Conservation (phyloP, 2,797 vertebrate species). For the Artibeus jamaicensis region DNA sequence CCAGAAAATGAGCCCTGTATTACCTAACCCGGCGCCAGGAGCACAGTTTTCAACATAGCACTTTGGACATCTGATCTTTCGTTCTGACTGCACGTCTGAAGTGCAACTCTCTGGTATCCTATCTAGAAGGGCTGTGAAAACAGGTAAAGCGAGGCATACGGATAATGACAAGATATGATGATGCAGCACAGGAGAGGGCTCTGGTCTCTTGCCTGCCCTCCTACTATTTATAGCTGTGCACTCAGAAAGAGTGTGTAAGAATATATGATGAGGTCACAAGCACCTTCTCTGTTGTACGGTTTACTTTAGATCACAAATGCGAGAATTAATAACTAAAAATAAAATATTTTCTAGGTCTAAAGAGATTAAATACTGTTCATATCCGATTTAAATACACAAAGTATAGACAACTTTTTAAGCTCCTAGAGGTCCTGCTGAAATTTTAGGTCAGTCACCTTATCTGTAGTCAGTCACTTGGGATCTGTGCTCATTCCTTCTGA, state of each 20-base stretch:
- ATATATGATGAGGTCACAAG: slow-evolving; percentile 25
- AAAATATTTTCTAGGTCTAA: not conserved
- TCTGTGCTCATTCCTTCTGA: not conserved
- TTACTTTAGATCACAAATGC: not conserved
- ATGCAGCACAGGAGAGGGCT: not conserved
- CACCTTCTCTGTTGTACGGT: not conserved
- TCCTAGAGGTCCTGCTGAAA: slow-evolving; percentile 5
- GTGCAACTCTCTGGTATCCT: not conserved
- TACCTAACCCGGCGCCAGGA: not conserved
- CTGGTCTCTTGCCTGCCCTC: not conserved
- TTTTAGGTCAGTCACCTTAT: not conserved
- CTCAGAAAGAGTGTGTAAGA: slow-evolving; percentile 35
- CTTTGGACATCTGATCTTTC: not conserved
- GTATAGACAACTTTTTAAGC: not conserved
- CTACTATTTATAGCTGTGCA: slow-evolving; percentile 49
- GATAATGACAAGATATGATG: not conserved
- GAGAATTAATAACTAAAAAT: not conserved
- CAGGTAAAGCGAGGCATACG: slow-evolving; percentile 31
- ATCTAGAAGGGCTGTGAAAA: not conserved
- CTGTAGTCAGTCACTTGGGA: not conserved
- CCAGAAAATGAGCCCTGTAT: not conserved
- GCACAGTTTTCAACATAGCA: not conserved
- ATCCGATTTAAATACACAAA: not conserved
- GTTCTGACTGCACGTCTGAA: not conserved
- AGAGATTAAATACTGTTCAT: not conserved